A percentile compares a stretch with the other conserved stretches of the same genome.
Conservation (phyloP, 2,797 vertebrate genomes). For the Arvicola amphibius region DNA sequence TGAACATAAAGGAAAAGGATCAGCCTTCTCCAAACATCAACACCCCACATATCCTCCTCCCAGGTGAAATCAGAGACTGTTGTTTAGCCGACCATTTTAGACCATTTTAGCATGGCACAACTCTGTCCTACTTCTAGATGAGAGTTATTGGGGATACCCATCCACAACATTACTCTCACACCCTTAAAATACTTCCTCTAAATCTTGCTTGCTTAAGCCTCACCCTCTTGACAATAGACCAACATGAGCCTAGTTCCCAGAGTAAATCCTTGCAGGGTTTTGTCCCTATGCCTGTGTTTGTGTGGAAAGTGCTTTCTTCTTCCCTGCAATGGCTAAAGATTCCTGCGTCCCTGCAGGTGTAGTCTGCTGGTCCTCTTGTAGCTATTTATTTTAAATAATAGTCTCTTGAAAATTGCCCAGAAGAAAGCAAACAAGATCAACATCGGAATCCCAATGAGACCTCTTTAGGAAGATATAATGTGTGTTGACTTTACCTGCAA, state of each 20-base stretch:
- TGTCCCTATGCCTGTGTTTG: background rate
- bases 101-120: background rate
- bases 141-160: background rate
- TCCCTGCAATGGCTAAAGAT: background rate
- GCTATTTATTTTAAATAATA: background rate
- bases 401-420: background rate
- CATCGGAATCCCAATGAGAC: background rate
- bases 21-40: background rate
- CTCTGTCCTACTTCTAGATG: background rate
- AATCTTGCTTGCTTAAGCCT: background rate
- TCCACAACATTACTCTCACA: background rate
- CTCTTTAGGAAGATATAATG: background rate
- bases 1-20: background rate
- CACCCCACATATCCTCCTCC: no score
- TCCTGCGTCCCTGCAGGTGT: background rate
- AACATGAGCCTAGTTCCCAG: background rate
- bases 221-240: background rate
- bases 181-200: background rate
- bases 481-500: background rate
- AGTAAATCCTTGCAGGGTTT: background rate
- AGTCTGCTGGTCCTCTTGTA: background rate
- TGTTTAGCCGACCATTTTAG: background rate
- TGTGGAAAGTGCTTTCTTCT: rapidly evolving
- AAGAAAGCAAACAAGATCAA: background rate
- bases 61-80: background rate